Evolutionary conservation across 2,113 vertebrate species (phyloP).

Genomic region (Bubalus kerabau): DNA sequence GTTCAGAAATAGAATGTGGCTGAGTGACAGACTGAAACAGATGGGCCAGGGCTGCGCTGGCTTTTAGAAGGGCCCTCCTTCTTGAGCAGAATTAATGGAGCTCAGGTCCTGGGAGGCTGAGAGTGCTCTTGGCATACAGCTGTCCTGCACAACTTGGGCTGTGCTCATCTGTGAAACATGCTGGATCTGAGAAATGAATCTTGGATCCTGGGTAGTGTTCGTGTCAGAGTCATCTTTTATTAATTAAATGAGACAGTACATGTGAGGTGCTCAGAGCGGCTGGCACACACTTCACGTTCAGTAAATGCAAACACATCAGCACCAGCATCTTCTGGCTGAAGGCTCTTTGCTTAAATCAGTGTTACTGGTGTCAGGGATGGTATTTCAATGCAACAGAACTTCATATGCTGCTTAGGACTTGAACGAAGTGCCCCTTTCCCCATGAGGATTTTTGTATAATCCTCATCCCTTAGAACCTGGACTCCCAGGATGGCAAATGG

Average conservation of each 20-base stretch:
- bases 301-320: background rate
- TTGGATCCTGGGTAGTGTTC: constrained; percentile 28
- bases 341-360: background rate
- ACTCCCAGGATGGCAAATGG: background rate
- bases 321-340: background rate
- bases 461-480: background rate
- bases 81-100: constrained; percentile 17
- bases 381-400: background rate
- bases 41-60: constrained; percentile 18
- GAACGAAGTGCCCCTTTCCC: background rate
- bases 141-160: constrained; percentile 3
- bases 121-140: constrained; percentile 29
- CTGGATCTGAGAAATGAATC: constrained; percentile 32
- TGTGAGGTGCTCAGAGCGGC: background rate
- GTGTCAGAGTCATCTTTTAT: constrained; percentile 51
- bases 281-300: background rate
- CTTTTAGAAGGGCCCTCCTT: constrained; percentile 21
- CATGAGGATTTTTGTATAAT: background rate
- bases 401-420: background rate
- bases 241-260: constrained; percentile 42
- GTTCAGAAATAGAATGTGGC: constrained; percentile 34
- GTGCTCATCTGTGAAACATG: constrained; percentile 36
- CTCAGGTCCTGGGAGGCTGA: constrained; percentile 33
- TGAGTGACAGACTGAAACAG: constrained; percentile 51
- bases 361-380: background rate